These are phyloP conservation scores for Nephrotoma flavescens DNA, from an alignment of 2,888 invertebrate genomes.

Conservation along the genomic window DNA sequence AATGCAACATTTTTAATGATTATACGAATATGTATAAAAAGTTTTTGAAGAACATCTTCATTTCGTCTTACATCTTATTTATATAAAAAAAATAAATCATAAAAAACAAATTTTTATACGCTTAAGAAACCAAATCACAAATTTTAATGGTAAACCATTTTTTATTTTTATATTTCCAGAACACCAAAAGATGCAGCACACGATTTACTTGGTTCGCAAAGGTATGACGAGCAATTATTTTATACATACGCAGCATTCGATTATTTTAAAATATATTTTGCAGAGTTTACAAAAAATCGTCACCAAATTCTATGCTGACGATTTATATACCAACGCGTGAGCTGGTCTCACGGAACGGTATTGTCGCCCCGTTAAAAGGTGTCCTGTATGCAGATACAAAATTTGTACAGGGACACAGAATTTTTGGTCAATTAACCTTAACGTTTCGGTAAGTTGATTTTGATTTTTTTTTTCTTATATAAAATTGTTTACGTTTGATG, in stretches of 20 bases:
- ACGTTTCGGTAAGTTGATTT: constrained; percentile 63
- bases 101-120: neutral
- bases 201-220: neutral
- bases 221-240: neutral
- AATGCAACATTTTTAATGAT: neutral
- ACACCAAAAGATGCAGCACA: neutral
- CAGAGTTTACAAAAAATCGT: constrained; percentile 74
- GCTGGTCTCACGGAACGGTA: constrained; percentile 56
- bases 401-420: constrained; percentile 59
- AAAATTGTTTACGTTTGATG: too few species aligned
- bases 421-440: constrained; percentile 72
- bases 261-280: neutral
- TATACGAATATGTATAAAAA: neutral
- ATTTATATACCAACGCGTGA: constrained; percentile 71
- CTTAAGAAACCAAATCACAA: neutral
- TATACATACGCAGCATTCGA: too few species aligned
- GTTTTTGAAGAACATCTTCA: neutral
- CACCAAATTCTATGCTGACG: constrained; percentile 72
- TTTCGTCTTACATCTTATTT: neutral
- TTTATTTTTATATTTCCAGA: neutral
- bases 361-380: constrained; percentile 71
- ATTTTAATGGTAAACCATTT: neutral
- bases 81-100: neutral
- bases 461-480: neutral
- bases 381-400: constrained; percentile 87